Evolutionary conservation across 2,888 invertebrate species (phyloP).

Genomic region (Andrena bicolor): DNA sequence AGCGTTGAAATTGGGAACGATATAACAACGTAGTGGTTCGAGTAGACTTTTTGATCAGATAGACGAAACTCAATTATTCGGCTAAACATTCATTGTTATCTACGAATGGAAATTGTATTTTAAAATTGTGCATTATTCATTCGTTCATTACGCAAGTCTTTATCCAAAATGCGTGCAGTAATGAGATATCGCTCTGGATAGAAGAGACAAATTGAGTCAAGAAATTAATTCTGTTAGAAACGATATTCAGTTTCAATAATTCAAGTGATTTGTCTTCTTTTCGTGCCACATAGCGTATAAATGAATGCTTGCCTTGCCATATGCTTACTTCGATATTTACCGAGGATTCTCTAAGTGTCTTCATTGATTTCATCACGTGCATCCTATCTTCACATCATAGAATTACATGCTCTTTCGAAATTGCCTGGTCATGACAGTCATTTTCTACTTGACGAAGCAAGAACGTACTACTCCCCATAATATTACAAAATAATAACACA

Average conservation of each 20-base stretch:
- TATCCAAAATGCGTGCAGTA: too few relatives aligned
- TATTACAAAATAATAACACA: too few relatives aligned
- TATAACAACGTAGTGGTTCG: neutral
- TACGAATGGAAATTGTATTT: neutral
- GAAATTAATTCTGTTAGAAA: neutral
- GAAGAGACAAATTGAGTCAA: neutral
- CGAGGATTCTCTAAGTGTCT: too few relatives aligned
- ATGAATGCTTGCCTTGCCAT: neutral
- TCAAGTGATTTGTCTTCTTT: neutral
- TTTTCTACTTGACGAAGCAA: neutral
- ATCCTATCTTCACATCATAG: too few relatives aligned
- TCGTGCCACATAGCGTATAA: neutral
- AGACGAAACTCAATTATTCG: neutral
- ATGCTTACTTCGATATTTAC: neutral
- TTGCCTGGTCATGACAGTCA: neutral
- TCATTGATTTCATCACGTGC: neutral
- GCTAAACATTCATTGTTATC: constrained; percentile 1
- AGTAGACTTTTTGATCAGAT: neutral
- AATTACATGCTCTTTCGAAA: too few relatives aligned
- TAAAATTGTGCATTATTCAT: constrained; percentile 4
- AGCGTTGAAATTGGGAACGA: neutral
- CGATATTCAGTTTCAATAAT: neutral
- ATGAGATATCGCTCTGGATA: too few relatives aligned
- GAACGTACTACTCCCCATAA: too few relatives aligned
- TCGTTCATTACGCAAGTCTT: neutral